A percentile compares a stretch with the other conserved stretches of the same genome.
These are phyloP conservation scores for Rutilus rutilus DNA, from an alignment of 2,113 vertebrate species.

Conservation along the genomic window DNA sequence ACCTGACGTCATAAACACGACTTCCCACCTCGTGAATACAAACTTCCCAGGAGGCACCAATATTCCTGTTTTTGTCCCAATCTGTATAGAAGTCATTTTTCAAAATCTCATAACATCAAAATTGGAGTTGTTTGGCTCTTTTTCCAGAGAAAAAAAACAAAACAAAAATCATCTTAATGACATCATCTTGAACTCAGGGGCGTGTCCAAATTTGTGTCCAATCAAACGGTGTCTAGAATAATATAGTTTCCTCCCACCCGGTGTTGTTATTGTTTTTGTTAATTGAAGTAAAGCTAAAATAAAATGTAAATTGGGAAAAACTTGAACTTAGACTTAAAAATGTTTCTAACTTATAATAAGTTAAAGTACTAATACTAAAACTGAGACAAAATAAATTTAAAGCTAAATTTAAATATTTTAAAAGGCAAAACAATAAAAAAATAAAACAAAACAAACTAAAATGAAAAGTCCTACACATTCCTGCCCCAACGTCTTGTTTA, in stretches of 20 bases:
- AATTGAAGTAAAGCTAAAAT: neutral
- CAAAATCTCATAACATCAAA: neutral
- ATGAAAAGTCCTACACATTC: neutral
- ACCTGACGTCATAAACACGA: too few species aligned
- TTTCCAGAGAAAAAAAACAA: neutral
- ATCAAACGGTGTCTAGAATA: neutral
- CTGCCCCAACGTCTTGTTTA: neutral
- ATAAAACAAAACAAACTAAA: neutral
- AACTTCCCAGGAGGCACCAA: too few species aligned
- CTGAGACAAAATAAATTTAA: neutral
- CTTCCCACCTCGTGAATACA: too few species aligned
- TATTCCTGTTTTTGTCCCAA: too few species aligned
- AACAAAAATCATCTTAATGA: neutral
- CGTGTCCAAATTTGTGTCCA: neutral
- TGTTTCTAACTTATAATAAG: neutral
- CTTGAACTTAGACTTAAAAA: neutral
- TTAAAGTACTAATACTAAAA: neutral
- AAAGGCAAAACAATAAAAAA: neutral
- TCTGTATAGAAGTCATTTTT: neutral
- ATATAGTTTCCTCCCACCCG: neutral
- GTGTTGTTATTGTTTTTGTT: neutral
- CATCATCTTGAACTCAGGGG: neutral
- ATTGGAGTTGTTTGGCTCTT: neutral
- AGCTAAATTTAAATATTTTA: neutral
- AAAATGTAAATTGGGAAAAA: neutral